These are phyloP conservation scores for Onychomys torridus DNA, from an alignment of 2,797 vertebrate species.

Conservation along the genomic window DNA sequence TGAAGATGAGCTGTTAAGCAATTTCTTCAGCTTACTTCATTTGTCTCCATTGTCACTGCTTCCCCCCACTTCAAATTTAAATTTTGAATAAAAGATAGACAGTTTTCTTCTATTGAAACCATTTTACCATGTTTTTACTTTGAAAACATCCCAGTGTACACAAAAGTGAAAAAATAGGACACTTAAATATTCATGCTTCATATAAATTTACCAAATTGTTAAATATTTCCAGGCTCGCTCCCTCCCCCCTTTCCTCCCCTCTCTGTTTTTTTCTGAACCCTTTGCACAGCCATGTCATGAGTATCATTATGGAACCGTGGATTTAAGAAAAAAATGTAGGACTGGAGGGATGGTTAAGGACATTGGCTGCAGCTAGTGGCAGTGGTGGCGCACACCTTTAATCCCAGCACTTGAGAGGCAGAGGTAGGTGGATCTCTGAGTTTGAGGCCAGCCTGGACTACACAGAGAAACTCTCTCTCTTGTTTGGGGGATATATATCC, in stretches of 20 bases:
- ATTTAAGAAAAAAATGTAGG: not conserved
- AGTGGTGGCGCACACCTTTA: not conserved
- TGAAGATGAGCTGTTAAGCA: conserved; percentile 14
- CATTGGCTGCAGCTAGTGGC: not conserved
- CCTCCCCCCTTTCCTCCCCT: too few relatives aligned
- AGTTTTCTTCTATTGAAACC: conserved; percentile 45
- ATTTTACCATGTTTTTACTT: conserved; percentile 52
- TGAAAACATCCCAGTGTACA: not conserved
- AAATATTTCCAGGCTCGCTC: not conserved
- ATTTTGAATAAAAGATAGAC: not conserved
- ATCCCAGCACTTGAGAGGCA: not conserved
- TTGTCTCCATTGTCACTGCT: not conserved
- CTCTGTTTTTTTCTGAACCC: conserved; percentile 14
- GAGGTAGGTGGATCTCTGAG: not conserved
- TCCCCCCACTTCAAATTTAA: conserved; percentile 13
- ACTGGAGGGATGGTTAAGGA: not conserved
- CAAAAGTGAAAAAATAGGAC: conserved; percentile 29
- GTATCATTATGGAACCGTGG: not conserved
- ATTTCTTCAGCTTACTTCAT: conserved; percentile 4
- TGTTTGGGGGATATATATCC: not conserved
- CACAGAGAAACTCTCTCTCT: not conserved
- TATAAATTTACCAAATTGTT: conserved; percentile 7
- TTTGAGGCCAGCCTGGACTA: not conserved
- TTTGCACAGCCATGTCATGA: not conserved
- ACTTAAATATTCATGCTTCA: conserved; percentile 7